Base-by-base conservation (phyloP, 2,888 invertebrate species). In the Cecidostiba fungosa region DNA sequence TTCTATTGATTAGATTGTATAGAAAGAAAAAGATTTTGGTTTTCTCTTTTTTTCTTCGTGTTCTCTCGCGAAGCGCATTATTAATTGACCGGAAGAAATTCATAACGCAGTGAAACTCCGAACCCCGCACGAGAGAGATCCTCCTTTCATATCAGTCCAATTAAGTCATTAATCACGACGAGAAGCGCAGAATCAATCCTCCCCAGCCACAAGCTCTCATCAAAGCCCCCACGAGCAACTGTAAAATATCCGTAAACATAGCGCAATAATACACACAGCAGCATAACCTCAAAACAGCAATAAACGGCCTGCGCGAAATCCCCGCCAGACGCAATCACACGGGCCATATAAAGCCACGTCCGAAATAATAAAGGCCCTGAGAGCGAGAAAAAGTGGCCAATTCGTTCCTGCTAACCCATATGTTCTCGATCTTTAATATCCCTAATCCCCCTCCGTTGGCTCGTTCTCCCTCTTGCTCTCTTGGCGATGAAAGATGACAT, bases 401-500 rank as follows among this genome's bases (percentile, higher is more conserved):
- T 81, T 81, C 73, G 73, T 72, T 62, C 77, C 59, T 2, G 39
- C 29, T 76, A 78, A 76, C 72, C 47, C 85, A 72, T 84, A 82
- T 54, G 66, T 81, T 77, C 47, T 77, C 54, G 47, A 77, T 82
- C 82, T 77, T 82, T 77, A 70, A 77, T 77, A 82, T 76, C 77
- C 36, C 70, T 36, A 69, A 66, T 77, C 82, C 54, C 74, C 47
- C 59, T 36, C 29, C 54, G 36, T 39, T 14, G 10, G 47, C 69
- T 14, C 78, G 26, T 73, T 29, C 78, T 32, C 73, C 66, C 73
- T 59, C 73, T 16, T 29, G n/a, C 26, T 29, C 54, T 29, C 54
- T 85, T 72, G 85, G 77, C 86, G 88, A 88, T 88, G 89, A 89
- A 88, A 88, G 88, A 88, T 88, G 87, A 87, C 86, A 82, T 77